phyloP scores from a whole-genome alignment of 2,113 vertebrate species.

The Heterochromis multidens region DNA sequence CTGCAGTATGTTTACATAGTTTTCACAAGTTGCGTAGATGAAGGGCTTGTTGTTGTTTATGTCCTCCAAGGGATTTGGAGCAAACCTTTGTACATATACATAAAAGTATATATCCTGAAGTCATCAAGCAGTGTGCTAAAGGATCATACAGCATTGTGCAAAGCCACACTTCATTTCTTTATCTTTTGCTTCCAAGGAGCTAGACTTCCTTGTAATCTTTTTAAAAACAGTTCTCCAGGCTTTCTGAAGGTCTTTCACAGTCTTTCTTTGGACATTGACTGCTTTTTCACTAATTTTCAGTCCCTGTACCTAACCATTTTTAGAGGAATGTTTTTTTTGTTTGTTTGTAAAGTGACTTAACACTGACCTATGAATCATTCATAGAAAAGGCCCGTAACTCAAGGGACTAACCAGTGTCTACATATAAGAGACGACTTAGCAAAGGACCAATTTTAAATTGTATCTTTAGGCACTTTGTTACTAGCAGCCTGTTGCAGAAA shows the following conservation, averaged over 20 bases:
- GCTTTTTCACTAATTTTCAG: not conserved
- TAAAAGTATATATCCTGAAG: not conserved
- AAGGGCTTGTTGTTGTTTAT: not conserved
- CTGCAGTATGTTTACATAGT: not conserved
- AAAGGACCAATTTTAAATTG: not conserved
- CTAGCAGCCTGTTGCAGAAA: not conserved
- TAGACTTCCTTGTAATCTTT: not conserved
- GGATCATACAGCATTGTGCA: no score
- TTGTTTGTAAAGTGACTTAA: not conserved
- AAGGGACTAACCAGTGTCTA: not conserved
- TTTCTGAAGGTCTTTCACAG: not conserved
- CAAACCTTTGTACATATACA: not conserved
- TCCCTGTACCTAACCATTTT: not conserved
- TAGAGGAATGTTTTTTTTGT: not conserved
- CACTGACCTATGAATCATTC: not conserved
- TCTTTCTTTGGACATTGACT: not conserved
- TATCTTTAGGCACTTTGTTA: not conserved
- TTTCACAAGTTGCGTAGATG: not conserved
- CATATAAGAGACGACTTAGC: not conserved
- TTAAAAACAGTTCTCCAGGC: not conserved
- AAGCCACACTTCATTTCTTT: not conserved
- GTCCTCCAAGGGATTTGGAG: not conserved
- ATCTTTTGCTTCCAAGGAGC: not conserved
- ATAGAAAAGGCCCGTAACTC: not conserved
- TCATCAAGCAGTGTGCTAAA: not conserved